These are phyloP conservation scores for Tortricodes alternella DNA, from an alignment of 2,888 invertebrate genomes.

Conservation along the genomic window DNA sequence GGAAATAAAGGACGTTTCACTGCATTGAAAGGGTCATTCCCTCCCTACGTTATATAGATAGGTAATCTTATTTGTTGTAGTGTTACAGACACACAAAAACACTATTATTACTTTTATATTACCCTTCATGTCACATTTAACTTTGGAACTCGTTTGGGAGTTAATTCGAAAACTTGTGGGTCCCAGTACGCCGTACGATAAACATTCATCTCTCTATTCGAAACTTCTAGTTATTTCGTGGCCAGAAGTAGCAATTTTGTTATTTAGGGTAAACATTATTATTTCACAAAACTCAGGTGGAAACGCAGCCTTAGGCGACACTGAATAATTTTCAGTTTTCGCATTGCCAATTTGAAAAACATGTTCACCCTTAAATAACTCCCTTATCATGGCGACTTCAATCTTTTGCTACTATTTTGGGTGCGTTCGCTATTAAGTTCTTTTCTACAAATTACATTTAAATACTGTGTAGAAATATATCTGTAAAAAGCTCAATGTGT, in stretches of 20 bases:
- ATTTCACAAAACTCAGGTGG: too few relatives aligned
- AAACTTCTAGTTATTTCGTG: slow-evolving; percentile 21
- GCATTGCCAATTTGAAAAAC: too few relatives aligned
- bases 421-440: slow-evolving; percentile 33
- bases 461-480: slow-evolving; percentile 58
- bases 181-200: slow-evolving; percentile 58
- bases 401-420: slow-evolving; percentile 32
- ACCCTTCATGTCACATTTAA: slow-evolving; percentile 33
- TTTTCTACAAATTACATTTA: slow-evolving; percentile 39
- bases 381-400: slow-evolving; percentile 32
- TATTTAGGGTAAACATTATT: too few relatives aligned
- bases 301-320: too few relatives aligned
- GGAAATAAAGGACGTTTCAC: not conserved
- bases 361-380: too few relatives aligned
- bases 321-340: too few relatives aligned
- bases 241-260: slow-evolving; percentile 47
- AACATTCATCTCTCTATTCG: slow-evolving; percentile 36
- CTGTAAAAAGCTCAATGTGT: slow-evolving; percentile 76
- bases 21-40: slow-evolving; percentile 44
- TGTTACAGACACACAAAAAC: slow-evolving; percentile 69
- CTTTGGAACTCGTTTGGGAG: slow-evolving; percentile 44
- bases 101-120: slow-evolving; percentile 37
- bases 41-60: slow-evolving; percentile 49
- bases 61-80: slow-evolving; percentile 52
- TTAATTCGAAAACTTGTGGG: slow-evolving; percentile 56